A percentile compares a stretch with the other conserved stretches of the same genome.
These are phyloP conservation scores for Caenorhabditis briggsae DNA, from an alignment of 1,140 invertebrate genomes.

Conservation along the genomic window DNA sequence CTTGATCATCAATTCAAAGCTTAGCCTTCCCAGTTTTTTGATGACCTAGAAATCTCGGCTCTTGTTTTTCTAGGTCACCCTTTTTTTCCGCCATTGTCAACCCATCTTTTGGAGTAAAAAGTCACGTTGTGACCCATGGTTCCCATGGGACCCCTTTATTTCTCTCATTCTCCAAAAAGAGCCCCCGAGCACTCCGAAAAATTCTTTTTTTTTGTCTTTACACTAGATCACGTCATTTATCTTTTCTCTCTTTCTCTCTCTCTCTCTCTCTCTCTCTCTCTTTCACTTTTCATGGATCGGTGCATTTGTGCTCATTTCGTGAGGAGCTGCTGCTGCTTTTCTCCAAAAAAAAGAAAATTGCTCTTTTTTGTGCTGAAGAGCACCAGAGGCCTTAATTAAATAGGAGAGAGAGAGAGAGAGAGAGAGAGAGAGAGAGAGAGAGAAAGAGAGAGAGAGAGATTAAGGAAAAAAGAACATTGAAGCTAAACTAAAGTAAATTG, in stretches of 20 bases:
- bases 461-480: too few species aligned
- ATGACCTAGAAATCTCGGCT: too few species aligned
- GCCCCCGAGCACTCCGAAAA: too few species aligned
- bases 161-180: not conserved
- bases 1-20: too few species aligned
- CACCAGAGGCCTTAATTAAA: slow-evolving; percentile 30
- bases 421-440: not conserved
- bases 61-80: too few species aligned
- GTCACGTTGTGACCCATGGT: not conserved
- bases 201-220: not conserved
- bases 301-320: not conserved
- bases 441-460: not conserved
- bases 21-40: too few species aligned
- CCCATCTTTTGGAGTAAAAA: not conserved
- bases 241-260: too few species aligned
- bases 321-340: not conserved
- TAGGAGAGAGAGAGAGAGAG: not conserved
- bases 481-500: too few species aligned
- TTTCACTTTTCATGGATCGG: not conserved
- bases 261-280: too few species aligned
- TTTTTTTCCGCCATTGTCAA: not conserved
- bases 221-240: too few species aligned
- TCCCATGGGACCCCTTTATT: not conserved
- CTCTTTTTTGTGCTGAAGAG: not conserved
- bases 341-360: too few species aligned